A percentile compares a stretch with the other conserved stretches of the same genome.
Evolutionary conservation across 2,797 vertebrate species (phyloP).

Genomic region (Gambusia yucatana): DNA sequence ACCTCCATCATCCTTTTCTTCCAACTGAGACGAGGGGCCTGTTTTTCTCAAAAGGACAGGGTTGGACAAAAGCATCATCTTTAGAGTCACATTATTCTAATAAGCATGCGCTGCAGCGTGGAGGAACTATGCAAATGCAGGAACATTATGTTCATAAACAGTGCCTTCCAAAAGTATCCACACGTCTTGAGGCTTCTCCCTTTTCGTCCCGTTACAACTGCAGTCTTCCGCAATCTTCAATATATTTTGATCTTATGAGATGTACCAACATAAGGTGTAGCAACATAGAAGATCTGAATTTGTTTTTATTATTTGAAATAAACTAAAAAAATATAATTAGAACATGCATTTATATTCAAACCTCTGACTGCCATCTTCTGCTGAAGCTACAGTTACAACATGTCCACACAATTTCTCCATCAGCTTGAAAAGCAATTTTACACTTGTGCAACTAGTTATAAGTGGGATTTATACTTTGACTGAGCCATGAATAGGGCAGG

Average conservation of each 20-base stretch:
- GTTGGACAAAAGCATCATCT: slow-evolving; percentile 60
- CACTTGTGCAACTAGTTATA: neutral
- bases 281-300: too few relatives aligned
- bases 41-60: slow-evolving; percentile 38
- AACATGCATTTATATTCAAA: neutral
- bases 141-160: slow-evolving; percentile 26
- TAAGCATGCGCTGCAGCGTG: slow-evolving; percentile 34
- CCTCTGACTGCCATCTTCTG: neutral
- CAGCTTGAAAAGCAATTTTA: neutral
- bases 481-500: neutral
- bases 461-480: neutral
- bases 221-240: neutral
- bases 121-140: slow-evolving; percentile 52
- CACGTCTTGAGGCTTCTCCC: neutral
- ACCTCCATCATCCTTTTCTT: slow-evolving; percentile 38
- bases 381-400: neutral
- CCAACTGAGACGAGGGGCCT: slow-evolving; percentile 46
- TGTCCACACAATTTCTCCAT: neutral
- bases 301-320: neutral
- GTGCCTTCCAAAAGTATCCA: neutral
- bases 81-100: slow-evolving; percentile 38
- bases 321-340: neutral
- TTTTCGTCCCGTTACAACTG: neutral
- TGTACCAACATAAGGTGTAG: neutral
- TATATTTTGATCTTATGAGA: neutral